Evolutionary conservation across 2,797 vertebrate genomes (phyloP).

Genomic region (Sebastes vulpes): DNA sequence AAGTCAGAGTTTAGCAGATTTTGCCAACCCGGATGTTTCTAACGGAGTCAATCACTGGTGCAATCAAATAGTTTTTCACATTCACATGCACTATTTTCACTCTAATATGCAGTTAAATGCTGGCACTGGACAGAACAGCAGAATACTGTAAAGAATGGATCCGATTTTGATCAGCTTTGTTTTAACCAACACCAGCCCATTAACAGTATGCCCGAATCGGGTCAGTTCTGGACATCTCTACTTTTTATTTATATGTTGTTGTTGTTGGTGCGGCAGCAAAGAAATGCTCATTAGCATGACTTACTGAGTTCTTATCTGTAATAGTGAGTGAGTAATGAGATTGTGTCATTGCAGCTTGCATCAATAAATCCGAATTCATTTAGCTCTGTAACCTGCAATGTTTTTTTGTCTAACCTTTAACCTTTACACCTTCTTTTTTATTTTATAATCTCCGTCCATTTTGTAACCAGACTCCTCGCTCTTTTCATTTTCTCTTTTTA

Average conservation of each 20-base stretch:
- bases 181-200: not conserved
- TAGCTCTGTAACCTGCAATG: not conserved
- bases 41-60: not conserved
- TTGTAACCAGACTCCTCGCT: slow-evolving; percentile 23
- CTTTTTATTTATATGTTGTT: not conserved
- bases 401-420: not conserved
- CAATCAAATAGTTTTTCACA: not conserved
- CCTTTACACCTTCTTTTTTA: not conserved
- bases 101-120: not conserved
- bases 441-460: slow-evolving; percentile 24
- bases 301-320: slow-evolving; percentile 9
- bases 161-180: not conserved
- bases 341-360: slow-evolving; percentile 2
- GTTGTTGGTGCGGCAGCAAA: not conserved
- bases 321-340: slow-evolving; percentile 7
- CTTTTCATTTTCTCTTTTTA: slow-evolving; percentile 60
- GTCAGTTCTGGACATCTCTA: not conserved
- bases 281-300: slow-evolving; percentile 4
- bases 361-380: slow-evolving; percentile 2
- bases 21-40: not conserved
- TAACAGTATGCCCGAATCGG: not conserved
- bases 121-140: not conserved
- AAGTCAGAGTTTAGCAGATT: too few species aligned
- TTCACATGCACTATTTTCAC: not conserved
- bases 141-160: not conserved